Base-by-base conservation (phyloP, 2,113 vertebrate species). In the Donacobius atricapilla region DNA sequence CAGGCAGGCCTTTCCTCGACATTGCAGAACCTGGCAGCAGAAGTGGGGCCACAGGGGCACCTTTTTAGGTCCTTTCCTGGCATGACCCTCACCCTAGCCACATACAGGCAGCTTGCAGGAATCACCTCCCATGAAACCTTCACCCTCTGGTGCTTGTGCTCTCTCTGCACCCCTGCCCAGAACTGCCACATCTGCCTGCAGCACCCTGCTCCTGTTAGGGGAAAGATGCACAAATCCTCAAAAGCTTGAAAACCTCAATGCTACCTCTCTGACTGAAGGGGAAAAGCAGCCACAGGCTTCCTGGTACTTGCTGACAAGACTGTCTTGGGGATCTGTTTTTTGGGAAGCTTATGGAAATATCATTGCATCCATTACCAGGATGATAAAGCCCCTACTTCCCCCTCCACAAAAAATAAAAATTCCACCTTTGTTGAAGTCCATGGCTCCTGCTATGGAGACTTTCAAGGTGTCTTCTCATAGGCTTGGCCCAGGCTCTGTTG, bases 91-190 rank as follows among this genome's bases (percentile, higher is more conserved):
- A 7, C 21, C 25, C 51, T 25, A 37, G 13, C 7, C 11, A 6
- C 4, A 2, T 45, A 25, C 1, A 1, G 40, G 35, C 25, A 68
- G 33, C 79, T 22, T 0, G 0, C 7, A 56, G 56, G 66, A 63
- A 75, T 27, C 63, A 61, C 16, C 18, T 85, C 12, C 58, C 54
- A 17, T 54, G 25, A 72, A 63, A 72, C 40, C 53, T 68, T 40
- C 11, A 8, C 7, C 19, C 6, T 54, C 30, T 53, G 20, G 19
- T 70, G 15, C 71, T 70, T 0, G 0, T 50, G 28, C 14, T 37
- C 23, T 17, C 33, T 68, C 45, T 63, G 35, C 7, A 4, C 1
- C 30, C 19, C 28, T n/a, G 28, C n/a, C 53, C 40, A 47, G 21
- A 87, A 17, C 37, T 25, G 13, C 27, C 28, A 69, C 8, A 73